Base-by-base conservation (phyloP, 2,113 vertebrate species). In the Perca flavescens region DNA sequence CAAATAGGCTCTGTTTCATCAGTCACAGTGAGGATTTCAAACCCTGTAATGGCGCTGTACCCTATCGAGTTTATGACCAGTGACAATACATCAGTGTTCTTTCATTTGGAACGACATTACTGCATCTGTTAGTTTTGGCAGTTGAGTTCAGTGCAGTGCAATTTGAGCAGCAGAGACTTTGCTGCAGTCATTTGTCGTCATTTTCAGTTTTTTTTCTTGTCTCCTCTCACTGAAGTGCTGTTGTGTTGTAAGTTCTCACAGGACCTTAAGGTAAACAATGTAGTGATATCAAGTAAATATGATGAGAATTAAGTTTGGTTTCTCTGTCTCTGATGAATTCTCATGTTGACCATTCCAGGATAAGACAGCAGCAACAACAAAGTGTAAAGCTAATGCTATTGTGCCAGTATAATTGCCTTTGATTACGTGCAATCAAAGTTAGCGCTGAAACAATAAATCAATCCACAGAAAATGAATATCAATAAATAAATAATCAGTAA, bases 171-270 rank as follows among this genome's bases (percentile, higher is more conserved):
- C 81, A 82, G 82, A 88, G 86, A 86, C 77, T 88, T 91, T 93
- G 93, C 92, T 93, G 93, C 94, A 95, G 93, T 94, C 92, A 93
- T 95, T 94, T 92, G 89, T 94, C 89, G 91, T 89, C 91, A 91
- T 94, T 92, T 88, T 87, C 74, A 31, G 5, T 58, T 28, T 28
- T 53, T 17, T 46, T 67, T 46, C 2, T 74, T 62, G 43, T 91
- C 83, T 82, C 68, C 40, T 57, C 66, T 77, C 79, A 47, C 52
- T 63, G 57, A 88, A 80, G 73, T 79, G 82, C 73, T 66, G 77
- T 77, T 65, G 67, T 83, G 83, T 78, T 11, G 50, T 9, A 69
- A 78, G 69, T 82, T 79, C 72, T 85, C 75, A 16, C 0, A 50
- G 62, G 60, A 67, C 19, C 69, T 75, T 11, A 2, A 66, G 64